Conservation (phyloP, 1,140 invertebrate genomes). For the Capitella teleta region DNA sequence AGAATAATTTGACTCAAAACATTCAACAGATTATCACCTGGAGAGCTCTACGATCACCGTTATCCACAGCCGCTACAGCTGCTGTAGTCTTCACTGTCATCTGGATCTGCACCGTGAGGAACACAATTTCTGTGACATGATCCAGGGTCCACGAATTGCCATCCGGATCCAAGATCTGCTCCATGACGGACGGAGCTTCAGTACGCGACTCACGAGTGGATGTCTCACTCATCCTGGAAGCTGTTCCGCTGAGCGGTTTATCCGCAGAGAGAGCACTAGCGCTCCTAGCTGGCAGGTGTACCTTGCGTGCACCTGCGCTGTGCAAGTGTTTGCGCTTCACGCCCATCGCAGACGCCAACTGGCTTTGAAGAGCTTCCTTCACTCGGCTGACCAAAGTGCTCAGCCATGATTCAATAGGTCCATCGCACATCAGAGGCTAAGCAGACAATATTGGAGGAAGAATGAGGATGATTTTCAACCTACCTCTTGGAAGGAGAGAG, state of each 20-base stretch:
- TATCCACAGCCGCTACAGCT: constrained; percentile 21
- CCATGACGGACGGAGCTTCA: too few species aligned
- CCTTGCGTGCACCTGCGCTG: constrained; percentile 25
- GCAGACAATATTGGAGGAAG: background rate
- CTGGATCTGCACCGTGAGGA: constrained; percentile 30
- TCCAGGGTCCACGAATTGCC: constrained; percentile 30
- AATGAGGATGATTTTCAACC: background rate
- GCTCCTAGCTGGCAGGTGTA: too few species aligned
- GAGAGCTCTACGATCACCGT: too few species aligned
- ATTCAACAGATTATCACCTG: too few species aligned
- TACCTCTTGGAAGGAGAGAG: constrained; percentile 29
- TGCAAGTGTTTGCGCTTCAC: constrained; percentile 15
- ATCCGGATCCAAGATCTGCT: too few species aligned
- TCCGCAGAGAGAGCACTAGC: too few species aligned
- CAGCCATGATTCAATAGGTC: constrained; percentile 35
- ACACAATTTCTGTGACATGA: constrained; percentile 32
- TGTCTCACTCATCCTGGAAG: too few species aligned
- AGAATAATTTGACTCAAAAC: too few species aligned
- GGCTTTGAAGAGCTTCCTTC: constrained; percentile 24
- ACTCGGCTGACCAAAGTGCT: constrained; percentile 23
- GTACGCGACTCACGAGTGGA: too few species aligned
- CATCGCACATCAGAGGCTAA: constrained; percentile 32
- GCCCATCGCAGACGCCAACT: constrained; percentile 28
- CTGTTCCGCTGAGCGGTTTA: too few species aligned
- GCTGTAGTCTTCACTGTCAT: constrained; percentile 24